These are phyloP conservation scores for Eupleurogrammus muticus DNA, from an alignment of 2,797 vertebrate genomes.

Conservation along the genomic window DNA sequence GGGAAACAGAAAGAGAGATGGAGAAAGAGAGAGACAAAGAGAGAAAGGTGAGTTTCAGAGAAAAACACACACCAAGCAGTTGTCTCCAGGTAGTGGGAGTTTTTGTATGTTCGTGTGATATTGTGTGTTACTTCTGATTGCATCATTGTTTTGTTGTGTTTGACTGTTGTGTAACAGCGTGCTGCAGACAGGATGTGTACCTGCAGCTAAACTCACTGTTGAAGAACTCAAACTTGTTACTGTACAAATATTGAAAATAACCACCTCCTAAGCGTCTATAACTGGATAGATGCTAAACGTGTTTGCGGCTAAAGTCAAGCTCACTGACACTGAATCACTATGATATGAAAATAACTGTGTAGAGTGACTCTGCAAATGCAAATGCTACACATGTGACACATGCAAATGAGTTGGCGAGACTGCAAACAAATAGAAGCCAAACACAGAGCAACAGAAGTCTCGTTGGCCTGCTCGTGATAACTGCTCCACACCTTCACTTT, in stretches of 20 bases:
- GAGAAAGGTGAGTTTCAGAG: neutral
- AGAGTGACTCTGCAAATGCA: neutral
- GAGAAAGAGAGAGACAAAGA: neutral
- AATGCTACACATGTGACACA: neutral
- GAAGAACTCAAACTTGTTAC: too few species aligned
- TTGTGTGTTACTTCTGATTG: too few species aligned
- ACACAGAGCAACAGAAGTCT: neutral
- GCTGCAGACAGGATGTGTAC: neutral
- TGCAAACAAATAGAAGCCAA: too few species aligned
- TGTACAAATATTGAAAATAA: too few species aligned
- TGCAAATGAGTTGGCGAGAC: constrained; percentile 27
- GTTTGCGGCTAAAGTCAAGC: neutral
- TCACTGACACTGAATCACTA: neutral
- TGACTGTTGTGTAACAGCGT: neutral
- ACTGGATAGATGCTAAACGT: too few species aligned
- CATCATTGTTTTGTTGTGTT: neutral
- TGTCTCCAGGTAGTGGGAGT: neutral
- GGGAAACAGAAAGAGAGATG: neutral
- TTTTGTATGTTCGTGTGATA: too few species aligned
- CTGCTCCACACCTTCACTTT: neutral
- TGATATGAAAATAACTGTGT: neutral
- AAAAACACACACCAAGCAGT: too few species aligned
- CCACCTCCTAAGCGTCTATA: too few species aligned
- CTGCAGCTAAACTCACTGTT: too few species aligned
- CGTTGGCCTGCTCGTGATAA: neutral